Evolutionary conservation across 2,113 vertebrate species (phyloP).

Genomic region (Bostrychus sinensis): DNA sequence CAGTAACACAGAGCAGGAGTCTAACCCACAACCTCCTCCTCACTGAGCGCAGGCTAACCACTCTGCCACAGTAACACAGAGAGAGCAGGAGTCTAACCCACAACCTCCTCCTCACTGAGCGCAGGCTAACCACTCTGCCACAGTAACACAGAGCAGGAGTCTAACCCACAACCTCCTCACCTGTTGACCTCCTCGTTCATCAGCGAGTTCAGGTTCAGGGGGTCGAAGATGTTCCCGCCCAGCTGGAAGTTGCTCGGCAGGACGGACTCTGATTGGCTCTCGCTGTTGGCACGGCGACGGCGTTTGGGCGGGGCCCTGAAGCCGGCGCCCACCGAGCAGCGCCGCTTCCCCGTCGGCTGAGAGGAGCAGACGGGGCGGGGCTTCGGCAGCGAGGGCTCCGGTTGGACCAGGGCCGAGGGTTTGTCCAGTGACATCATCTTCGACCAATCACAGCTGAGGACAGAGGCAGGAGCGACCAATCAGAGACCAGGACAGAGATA

Average conservation of each 20-base stretch:
- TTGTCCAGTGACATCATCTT: conserved; percentile 49
- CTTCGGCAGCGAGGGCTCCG: conserved; percentile 50
- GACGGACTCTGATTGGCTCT: conserved; percentile 82
- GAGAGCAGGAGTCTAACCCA: too few relatives aligned
- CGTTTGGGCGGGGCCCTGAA: conserved; percentile 86
- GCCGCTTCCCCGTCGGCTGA: conserved; percentile 77
- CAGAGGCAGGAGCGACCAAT: neutral
- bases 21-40: too few relatives aligned
- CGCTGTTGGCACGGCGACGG: conserved; percentile 83
- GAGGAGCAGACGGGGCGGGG: conserved; percentile 38
- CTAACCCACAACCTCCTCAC: too few relatives aligned
- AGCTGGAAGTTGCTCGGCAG: conserved; percentile 88
- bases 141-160: too few relatives aligned
- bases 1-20: too few relatives aligned
- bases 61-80: too few relatives aligned
- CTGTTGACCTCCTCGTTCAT: conserved; percentile 90
- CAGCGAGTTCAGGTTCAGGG: conserved; percentile 91
- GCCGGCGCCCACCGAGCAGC: conserved; percentile 82
- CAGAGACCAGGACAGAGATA: neutral
- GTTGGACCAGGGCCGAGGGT: conserved; percentile 23
- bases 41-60: too few relatives aligned
- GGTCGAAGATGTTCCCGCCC: conserved; percentile 94
- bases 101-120: too few relatives aligned
- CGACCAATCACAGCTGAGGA: conserved; percentile 68
- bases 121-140: too few relatives aligned